These are phyloP conservation scores for Sula dactylatra DNA, from an alignment of 2,113 vertebrate species.

Conservation along the genomic window DNA sequence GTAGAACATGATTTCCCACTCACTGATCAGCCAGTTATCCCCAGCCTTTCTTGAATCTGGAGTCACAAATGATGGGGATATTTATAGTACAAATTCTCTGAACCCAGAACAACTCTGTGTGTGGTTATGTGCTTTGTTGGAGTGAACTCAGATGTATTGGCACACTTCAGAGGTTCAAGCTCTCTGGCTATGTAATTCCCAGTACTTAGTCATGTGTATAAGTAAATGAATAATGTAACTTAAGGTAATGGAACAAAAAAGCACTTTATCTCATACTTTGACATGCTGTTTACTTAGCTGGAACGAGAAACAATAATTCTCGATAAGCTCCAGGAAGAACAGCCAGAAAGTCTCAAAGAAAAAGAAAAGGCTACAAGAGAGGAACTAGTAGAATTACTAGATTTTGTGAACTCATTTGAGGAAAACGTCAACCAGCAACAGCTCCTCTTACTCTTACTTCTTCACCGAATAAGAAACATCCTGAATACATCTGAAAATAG, in stretches of 20 bases:
- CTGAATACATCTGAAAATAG: constrained; percentile 68
- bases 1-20: background rate
- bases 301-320: constrained; percentile 82
- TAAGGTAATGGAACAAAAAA: background rate
- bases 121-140: background rate
- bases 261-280: background rate
- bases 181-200: background rate
- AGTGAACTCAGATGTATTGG: background rate
- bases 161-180: background rate
- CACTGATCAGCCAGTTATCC: background rate
- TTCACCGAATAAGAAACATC: constrained; percentile 76
- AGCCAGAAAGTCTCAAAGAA: constrained; percentile 72
- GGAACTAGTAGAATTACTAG: constrained; percentile 80
- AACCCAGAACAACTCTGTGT: background rate
- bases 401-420: constrained; percentile 74
- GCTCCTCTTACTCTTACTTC: constrained; percentile 79
- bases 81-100: background rate
- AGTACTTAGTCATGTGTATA: background rate
- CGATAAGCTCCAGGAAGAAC: constrained; percentile 84
- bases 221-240: constrained; percentile 14
- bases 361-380: constrained; percentile 67
- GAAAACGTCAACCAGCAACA: constrained; percentile 84
- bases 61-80: background rate
- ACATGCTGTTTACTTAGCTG: constrained; percentile 74
- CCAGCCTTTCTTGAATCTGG: background rate